A percentile compares a stretch with the other conserved stretches of the same genome.
Conservation (phyloP, 2,888 invertebrate genomes). For the Dichetophora obliterata region DNA sequence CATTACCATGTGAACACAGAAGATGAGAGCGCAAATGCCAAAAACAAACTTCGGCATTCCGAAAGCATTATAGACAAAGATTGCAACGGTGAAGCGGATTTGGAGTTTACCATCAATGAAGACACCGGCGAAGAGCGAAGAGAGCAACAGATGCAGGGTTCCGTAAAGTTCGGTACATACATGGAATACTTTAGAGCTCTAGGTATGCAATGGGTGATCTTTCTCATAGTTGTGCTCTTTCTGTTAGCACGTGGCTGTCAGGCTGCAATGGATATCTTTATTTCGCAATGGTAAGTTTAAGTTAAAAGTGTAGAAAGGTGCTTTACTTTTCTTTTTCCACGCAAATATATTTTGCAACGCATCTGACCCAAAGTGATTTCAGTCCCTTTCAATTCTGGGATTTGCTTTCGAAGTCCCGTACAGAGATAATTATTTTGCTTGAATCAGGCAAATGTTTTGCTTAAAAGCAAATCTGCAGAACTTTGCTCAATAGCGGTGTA, state of each 20-base stretch:
- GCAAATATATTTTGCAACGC: too few relatives aligned
- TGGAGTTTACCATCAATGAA: conserved; percentile 16
- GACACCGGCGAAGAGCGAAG: conserved; percentile 60
- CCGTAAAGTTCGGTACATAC: conserved; percentile 74
- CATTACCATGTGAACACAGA: conserved; percentile 69
- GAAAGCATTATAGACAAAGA: conserved; percentile 61
- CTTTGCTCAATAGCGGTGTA: too few relatives aligned
- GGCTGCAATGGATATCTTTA: conserved; percentile 81
- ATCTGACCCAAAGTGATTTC: too few relatives aligned
- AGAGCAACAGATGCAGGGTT: conserved; percentile 75
- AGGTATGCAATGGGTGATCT: conserved; percentile 67
- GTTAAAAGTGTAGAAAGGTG: neutral
- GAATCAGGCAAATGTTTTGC: too few relatives aligned
- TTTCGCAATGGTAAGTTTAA: conserved; percentile 77
- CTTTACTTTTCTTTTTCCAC: too few relatives aligned
- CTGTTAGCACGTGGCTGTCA: conserved; percentile 75
- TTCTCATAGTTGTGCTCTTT: conserved; percentile 69
- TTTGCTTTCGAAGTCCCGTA: too few relatives aligned
- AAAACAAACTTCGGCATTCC: conserved; percentile 49
- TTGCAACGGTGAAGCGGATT: neutral
- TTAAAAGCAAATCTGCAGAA: too few relatives aligned
- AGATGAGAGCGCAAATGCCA: conserved; percentile 45
- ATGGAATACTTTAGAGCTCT: conserved; percentile 72
- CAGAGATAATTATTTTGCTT: too few relatives aligned
- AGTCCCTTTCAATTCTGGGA: too few relatives aligned